Base-by-base conservation (phyloP, 2,888 invertebrate species). In the Asteroscopus sphinx region DNA sequence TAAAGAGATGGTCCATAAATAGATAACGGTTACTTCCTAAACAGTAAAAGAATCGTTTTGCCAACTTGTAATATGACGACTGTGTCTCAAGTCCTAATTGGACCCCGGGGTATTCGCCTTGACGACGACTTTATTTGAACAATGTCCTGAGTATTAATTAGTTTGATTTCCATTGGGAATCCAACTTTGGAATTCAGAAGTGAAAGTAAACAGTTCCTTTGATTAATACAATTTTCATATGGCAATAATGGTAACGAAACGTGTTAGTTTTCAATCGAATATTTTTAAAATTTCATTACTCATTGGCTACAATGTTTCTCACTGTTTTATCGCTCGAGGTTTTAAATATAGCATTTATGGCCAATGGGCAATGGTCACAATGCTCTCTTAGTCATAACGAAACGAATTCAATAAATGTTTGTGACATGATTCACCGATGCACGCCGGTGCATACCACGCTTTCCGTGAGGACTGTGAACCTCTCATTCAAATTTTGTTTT, bases 381-480 rank as follows among this genome's bases (percentile, higher is more conserved):
- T 77, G 79, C 77, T 83, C 78, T 84, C 84, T 92, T 92, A 92
- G 89, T 92, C 92, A 92, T 85, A 82, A 85, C 73, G 86, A 83
- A 87, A 83, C 70, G 80, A 88, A 91, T 90, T 85, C 83, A 87
- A 85, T 71, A 85, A 89, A 90, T 88, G 74, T 77, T 86, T 88
- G 72, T 68, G 58, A 65, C 71, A 81, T 92, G 92, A 92, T 84
- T 92, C 93, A 92, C 75, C 82, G 73, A 56, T 70, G 81, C 80
- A 79, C 59, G 70, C 72, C 70, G 36, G 74, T 73, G 81, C 80
- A 80, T 67, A 67, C 79, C 77, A 35, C 36, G 48, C 70, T 64
- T 76, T 73, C 63, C 56, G 51, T 54, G 52, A 58, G 25, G 40
- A 58, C 52, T 54, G 52, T 59, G 25, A 39, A 58, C 52, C 45